phyloP scores from a whole-genome alignment of 2,888 invertebrate genomes.

The Asteroscopus sphinx region DNA sequence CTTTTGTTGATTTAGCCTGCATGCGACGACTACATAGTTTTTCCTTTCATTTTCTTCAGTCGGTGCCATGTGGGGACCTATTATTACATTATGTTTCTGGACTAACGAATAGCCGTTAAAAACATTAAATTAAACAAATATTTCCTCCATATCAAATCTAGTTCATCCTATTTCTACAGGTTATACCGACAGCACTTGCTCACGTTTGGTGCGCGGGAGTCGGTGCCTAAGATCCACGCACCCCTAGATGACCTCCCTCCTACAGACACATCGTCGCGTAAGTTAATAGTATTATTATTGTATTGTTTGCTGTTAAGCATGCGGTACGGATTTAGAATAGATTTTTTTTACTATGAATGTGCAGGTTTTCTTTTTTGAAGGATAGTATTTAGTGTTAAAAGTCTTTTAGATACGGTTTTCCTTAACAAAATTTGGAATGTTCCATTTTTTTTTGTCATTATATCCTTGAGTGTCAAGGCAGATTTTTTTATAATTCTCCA shows the following conservation, averaged over 20 bases:
- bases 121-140: too few species aligned
- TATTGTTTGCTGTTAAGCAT: slow-evolving; percentile 31
- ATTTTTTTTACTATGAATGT: neutral
- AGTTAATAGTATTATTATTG: slow-evolving; percentile 57
- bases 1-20: too few species aligned
- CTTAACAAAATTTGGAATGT: too few species aligned
- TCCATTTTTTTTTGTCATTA: too few species aligned
- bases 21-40: too few species aligned
- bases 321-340: slow-evolving; percentile 5
- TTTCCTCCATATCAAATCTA: too few species aligned
- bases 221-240: slow-evolving; percentile 80
- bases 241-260: slow-evolving; percentile 79
- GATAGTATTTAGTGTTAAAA: neutral
- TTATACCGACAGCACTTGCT: slow-evolving; percentile 94
- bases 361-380: neutral
- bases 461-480: too few species aligned
- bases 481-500: too few species aligned
- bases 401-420: neutral
- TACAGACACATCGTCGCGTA: slow-evolving; percentile 81
- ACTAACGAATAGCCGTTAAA: too few species aligned
- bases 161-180: slow-evolving; percentile 61
- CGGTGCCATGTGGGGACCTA: too few species aligned
- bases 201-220: slow-evolving; percentile 91
- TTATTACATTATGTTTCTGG: too few species aligned
- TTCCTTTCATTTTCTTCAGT: too few species aligned